A percentile compares a stretch with the other conserved stretches of the same genome.
phyloP scores from a whole-genome alignment of 92 coral and sea anemone genomes.

The Epizoanthus ramosus region DNA sequence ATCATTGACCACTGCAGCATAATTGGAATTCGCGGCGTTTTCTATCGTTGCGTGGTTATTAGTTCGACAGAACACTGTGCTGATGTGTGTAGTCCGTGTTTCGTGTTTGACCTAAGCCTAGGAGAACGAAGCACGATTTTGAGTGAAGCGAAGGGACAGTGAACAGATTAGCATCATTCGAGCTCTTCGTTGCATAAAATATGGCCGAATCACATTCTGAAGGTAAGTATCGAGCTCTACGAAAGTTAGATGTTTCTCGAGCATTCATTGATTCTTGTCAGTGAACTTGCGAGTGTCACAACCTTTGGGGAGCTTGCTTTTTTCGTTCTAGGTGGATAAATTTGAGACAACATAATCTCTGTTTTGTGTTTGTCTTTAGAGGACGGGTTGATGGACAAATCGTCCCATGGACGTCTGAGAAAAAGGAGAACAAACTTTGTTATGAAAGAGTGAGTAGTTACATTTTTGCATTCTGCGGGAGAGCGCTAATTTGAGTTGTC shows the following conservation, averaged over 20 bases:
- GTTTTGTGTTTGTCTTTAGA: conserved; percentile 28
- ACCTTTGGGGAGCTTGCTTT: conserved; percentile 1
- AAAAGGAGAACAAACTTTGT: conserved; percentile 81
- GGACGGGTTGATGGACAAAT: conserved; percentile 83
- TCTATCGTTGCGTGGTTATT: conserved; percentile 28
- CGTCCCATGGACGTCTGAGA: conserved; percentile 94
- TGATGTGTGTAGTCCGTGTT: conserved; percentile 40
- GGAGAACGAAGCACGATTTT: not conserved
- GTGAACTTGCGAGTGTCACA: conserved; percentile 5
- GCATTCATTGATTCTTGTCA: not conserved
- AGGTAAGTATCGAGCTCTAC: conserved; percentile 6
- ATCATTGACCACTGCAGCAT: not conserved
- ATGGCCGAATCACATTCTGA: conserved; percentile 39
- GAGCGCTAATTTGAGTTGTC: not conserved
- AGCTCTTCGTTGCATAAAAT: conserved; percentile 3
- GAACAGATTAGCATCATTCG: not conserved
- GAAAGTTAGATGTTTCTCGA: conserved; percentile 8
- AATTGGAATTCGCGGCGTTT: not conserved
- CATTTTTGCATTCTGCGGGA: too few species aligned
- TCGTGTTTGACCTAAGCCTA: conserved; percentile 14
- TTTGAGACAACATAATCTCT: not conserved
- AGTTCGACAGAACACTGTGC: conserved; percentile 4
- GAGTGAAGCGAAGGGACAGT: conserved; percentile 2
- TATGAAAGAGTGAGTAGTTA: conserved; percentile 85
- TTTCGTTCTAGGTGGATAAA: not conserved